A percentile compares a stretch with the other conserved stretches of the same genome.
Evolutionary conservation across 2,888 invertebrate genomes (phyloP).

Genomic region (Cheilosia grossa): DNA sequence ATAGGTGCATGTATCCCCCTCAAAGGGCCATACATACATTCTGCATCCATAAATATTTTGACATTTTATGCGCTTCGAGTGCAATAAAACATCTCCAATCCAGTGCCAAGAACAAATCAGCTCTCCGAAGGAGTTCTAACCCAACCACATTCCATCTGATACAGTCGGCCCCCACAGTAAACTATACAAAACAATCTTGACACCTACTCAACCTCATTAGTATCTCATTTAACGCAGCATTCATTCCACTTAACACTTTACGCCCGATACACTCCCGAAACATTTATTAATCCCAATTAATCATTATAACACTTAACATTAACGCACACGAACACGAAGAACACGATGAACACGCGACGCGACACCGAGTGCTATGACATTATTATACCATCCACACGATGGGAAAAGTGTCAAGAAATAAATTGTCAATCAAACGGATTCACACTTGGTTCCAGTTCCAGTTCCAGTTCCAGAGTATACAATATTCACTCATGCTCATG

Average conservation of each 20-base stretch:
- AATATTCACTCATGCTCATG: conserved; percentile 2
- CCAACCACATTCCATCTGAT: background rate
- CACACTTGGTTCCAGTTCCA: conserved; percentile 9
- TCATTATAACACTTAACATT: conserved; percentile 64
- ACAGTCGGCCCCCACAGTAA: conserved; percentile 7
- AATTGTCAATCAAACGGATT: conserved; percentile 72
- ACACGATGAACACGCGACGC: background rate
- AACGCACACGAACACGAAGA: conserved; percentile 2
- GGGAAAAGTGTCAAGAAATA: conserved; percentile 62
- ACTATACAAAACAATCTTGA: conserved; percentile 40
- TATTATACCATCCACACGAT: conserved; percentile 14
- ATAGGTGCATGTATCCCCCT: too few relatives aligned
- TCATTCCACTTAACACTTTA: conserved; percentile 73
- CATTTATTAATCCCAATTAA: conserved; percentile 74
- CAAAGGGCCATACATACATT: too few relatives aligned
- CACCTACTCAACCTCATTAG: conserved; percentile 71
- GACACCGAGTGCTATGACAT: conserved; percentile 15
- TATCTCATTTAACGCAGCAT: conserved; percentile 72
- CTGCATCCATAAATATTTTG: too few relatives aligned
- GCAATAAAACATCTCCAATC: too few relatives aligned
- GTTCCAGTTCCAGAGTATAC: background rate
- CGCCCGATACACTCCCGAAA: conserved; percentile 59
- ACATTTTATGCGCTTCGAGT: too few relatives aligned
- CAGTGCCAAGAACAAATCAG: too few relatives aligned
- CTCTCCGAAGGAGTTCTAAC: conserved; percentile 20